Evolutionary conservation across 2,797 vertebrate genomes (phyloP).

Genomic region (Pitangus sulphuratus): DNA sequence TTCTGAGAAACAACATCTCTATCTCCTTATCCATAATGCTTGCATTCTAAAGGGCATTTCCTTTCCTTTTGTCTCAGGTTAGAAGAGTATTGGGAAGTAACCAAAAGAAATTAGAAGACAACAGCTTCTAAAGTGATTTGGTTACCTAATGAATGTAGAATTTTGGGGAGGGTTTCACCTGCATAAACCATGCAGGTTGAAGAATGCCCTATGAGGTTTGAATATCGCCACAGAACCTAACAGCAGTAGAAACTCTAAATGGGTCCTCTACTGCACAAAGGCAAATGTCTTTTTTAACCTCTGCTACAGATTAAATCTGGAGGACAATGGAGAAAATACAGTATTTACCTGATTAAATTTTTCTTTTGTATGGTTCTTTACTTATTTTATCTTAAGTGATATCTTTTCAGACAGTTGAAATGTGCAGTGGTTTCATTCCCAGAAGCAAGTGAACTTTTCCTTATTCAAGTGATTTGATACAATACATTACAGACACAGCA

Average conservation of each 20-base stretch:
- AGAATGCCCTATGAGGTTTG: not conserved
- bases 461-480: not conserved
- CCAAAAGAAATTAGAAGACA: not conserved
- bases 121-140: not conserved
- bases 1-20: not conserved
- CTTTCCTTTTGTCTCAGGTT: not conserved
- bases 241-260: not conserved
- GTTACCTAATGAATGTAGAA: not conserved
- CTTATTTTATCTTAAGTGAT: not conserved
- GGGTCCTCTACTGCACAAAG: not conserved
- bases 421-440: slow-evolving; percentile 6
- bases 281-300: not conserved
- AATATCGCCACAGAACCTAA: not conserved
- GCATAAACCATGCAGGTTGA: not conserved
- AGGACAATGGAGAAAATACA: not conserved
- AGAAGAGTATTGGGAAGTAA: not conserved
- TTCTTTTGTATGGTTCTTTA: not conserved
- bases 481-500: slow-evolving; percentile 26
- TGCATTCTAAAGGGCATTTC: not conserved
- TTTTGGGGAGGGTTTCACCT: accelerated
- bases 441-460: slow-evolving; percentile 4
- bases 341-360: not conserved
- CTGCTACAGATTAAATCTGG: not conserved
- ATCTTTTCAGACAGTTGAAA: not conserved
- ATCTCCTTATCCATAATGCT: not conserved